Percentiles rank a stretch among this genome's conserved stretches.
Conservation (phyloP, 2,113 vertebrate species). For the Sinocyclocheilus grahami region DNA sequence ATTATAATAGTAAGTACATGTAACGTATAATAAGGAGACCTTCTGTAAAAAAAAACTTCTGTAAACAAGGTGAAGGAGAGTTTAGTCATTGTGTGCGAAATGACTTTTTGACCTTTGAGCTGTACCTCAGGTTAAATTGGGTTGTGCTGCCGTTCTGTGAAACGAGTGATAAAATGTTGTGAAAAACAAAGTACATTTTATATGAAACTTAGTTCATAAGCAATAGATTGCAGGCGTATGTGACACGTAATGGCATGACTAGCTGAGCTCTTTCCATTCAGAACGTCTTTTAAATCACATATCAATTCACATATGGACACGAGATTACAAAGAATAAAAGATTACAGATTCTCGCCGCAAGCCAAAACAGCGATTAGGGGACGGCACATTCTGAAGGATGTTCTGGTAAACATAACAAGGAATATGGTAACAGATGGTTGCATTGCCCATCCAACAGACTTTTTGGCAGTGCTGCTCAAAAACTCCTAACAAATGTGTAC, state of each 20-base stretch:
- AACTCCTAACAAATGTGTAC: conserved; percentile 35
- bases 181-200: neutral
- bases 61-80: no score
- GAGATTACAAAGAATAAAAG: neutral
- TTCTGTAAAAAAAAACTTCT: no score
- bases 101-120: neutral
- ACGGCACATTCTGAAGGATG: conserved; percentile 33
- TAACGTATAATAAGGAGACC: no score
- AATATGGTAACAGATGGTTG: conserved; percentile 54
- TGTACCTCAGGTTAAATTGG: neutral
- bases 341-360: neutral
- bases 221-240: neutral
- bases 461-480: conserved; percentile 37
- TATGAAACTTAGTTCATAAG: neutral
- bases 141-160: neutral
- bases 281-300: neutral
- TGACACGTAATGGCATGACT: neutral
- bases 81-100: no score
- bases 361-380: conserved; percentile 22
- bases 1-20: no score
- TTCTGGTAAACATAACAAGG: conserved; percentile 39
- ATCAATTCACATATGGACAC: neutral
- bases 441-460: conserved; percentile 50
- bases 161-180: neutral
- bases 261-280: conserved; percentile 19